These are phyloP conservation scores for Euproctis similis DNA, from an alignment of 2,888 invertebrate genomes.

Conservation along the genomic window DNA sequence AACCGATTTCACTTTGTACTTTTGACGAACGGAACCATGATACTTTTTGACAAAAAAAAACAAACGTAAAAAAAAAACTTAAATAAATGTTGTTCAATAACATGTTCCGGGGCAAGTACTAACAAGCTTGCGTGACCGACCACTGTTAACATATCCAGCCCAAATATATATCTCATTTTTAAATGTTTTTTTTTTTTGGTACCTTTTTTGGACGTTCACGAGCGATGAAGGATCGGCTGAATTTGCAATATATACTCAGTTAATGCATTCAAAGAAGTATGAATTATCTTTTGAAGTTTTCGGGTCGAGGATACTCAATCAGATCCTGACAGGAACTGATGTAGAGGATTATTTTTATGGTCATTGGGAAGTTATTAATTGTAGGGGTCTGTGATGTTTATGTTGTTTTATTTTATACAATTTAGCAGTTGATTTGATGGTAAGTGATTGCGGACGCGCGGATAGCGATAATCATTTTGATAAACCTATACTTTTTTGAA, in stretches of 20 bases:
- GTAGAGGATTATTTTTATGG: no score
- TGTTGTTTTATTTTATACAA: no score
- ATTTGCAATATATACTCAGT: constrained; percentile 36
- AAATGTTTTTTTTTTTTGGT: constrained; percentile 23
- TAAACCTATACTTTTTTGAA: no score
- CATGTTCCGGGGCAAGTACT: constrained; percentile 48
- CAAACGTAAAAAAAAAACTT: constrained; percentile 57
- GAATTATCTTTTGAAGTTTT: constrained; percentile 30
- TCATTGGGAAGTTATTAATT: no score
- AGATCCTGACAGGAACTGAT: constrained; percentile 23
- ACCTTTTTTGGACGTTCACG: constrained; percentile 26
- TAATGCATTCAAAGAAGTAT: constrained; percentile 44
- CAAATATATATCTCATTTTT: constrained; percentile 33
- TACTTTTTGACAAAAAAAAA: no score
- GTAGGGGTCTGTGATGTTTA: no score
- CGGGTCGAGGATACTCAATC: constrained; percentile 28
- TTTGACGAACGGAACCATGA: constrained; percentile 35
- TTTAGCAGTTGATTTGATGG: no score
- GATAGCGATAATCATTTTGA: no score
- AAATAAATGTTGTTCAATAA: constrained; percentile 70
- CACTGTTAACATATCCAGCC: constrained; percentile 63
- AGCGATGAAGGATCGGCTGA: constrained; percentile 54
- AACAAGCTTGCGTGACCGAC: constrained; percentile 68
- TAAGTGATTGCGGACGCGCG: no score
- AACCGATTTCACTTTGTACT: constrained; percentile 40